Conservation (phyloP, 2,113 vertebrate genomes). For the Vicugna pacos region DNA sequence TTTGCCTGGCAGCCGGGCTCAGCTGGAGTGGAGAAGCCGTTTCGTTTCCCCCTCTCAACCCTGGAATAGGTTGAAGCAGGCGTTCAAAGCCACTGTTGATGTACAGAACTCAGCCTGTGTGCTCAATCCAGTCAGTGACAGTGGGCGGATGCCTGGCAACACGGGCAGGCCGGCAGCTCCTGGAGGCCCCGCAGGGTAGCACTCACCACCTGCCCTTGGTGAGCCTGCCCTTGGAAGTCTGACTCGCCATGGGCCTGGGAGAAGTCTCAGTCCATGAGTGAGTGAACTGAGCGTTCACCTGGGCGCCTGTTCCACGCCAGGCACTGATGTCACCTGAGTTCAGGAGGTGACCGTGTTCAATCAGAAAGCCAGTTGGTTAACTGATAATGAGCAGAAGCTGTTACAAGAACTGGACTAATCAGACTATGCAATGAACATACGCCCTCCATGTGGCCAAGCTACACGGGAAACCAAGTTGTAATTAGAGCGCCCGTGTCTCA, state of each 20-base stretch:
- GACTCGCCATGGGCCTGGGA: neutral
- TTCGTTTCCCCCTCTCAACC: neutral
- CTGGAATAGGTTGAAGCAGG: neutral
- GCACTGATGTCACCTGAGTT: neutral
- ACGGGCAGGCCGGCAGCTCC: neutral
- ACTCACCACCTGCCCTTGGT: neutral
- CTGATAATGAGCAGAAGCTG: neutral
- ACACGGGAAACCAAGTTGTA: constrained; percentile 15
- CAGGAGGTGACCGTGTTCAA: neutral
- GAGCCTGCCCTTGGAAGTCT: neutral
- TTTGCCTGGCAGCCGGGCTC: neutral
- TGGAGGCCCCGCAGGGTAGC: neutral
- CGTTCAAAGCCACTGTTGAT: neutral
- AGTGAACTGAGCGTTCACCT: neutral
- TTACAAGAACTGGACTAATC: constrained; percentile 50
- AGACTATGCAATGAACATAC: constrained; percentile 34
- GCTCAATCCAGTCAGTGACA: neutral
- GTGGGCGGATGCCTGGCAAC: neutral
- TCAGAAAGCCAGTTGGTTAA: constrained; percentile 11
- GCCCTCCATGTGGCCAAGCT: constrained; percentile 34
- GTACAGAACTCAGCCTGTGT: neutral
- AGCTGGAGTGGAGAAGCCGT: neutral
- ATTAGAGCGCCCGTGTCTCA: constrained; percentile 22
- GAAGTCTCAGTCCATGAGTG: neutral
- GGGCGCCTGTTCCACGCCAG: neutral